Evolutionary conservation across 2,113 vertebrate species (phyloP).

Genomic region (Tympanuchus pallidicinctus): DNA sequence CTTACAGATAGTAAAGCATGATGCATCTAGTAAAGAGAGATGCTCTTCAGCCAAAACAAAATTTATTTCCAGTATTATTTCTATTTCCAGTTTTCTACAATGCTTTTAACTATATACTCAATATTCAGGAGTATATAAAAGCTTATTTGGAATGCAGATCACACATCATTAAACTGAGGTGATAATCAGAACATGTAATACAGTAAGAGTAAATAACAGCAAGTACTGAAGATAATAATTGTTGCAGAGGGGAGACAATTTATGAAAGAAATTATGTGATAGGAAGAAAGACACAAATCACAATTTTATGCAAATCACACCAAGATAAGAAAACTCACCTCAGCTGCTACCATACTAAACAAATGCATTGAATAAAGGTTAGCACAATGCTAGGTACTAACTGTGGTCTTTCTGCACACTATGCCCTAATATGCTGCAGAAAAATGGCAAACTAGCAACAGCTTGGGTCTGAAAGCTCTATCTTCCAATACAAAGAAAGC

Average conservation of each 20-base stretch:
- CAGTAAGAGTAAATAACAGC: background rate
- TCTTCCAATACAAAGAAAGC: background rate
- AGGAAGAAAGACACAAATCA: background rate
- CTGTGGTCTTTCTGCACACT: background rate
- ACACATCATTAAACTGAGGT: background rate
- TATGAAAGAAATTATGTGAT: background rate
- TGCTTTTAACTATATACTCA: background rate
- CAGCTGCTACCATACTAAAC: background rate
- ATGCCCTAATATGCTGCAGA: background rate
- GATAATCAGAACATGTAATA: background rate
- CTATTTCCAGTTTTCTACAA: background rate
- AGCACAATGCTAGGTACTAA: rapidly evolving
- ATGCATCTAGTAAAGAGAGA: background rate
- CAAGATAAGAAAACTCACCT: background rate
- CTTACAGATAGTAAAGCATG: background rate
- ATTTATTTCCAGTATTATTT: too few species aligned
- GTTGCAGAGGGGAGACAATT: background rate
- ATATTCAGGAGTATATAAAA: background rate
- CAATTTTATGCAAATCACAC: background rate
- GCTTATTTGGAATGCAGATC: background rate
- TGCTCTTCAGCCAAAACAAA: background rate
- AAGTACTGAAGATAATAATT: background rate
- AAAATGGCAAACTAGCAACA: background rate
- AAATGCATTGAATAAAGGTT: background rate
- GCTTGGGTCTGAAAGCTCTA: background rate